These are phyloP conservation scores for Leiothrix lutea DNA, from an alignment of 2,113 vertebrate species.

Conservation along the genomic window DNA sequence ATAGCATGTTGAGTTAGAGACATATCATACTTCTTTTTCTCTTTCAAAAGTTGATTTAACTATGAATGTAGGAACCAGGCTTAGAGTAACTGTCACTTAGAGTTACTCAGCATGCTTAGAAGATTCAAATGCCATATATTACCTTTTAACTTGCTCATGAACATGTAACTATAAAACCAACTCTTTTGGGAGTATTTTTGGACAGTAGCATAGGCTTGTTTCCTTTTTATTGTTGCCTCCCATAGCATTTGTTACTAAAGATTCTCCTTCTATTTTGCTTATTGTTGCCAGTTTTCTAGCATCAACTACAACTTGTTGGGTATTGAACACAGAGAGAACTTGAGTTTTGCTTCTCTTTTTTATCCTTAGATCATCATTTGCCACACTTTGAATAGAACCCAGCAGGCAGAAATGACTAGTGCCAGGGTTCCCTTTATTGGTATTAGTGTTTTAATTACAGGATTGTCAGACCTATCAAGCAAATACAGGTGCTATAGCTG, in stretches of 20 bases:
- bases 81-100: not conserved
- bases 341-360: not conserved
- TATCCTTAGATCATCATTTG: not conserved
- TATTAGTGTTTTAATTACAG: not conserved
- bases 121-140: not conserved
- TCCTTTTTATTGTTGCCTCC: not conserved
- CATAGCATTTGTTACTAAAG: not conserved
- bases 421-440: not conserved
- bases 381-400: not conserved
- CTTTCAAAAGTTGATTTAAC: not conserved
- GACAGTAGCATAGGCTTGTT: not conserved
- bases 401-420: not conserved
- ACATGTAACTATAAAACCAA: not conserved
- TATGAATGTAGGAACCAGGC: not conserved
- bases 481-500: not conserved
- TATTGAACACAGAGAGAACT: not conserved
- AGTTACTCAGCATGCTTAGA: not conserved
- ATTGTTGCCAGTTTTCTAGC: not conserved
- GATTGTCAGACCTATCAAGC: not conserved
- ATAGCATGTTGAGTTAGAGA: not conserved
- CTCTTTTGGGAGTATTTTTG: not conserved
- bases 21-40: not conserved
- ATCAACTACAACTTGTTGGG: not conserved
- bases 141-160: not conserved
- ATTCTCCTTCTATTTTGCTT: not conserved